Base-by-base conservation (phyloP, 2,113 vertebrate genomes). In the Aspiorhynchus laticeps region DNA sequence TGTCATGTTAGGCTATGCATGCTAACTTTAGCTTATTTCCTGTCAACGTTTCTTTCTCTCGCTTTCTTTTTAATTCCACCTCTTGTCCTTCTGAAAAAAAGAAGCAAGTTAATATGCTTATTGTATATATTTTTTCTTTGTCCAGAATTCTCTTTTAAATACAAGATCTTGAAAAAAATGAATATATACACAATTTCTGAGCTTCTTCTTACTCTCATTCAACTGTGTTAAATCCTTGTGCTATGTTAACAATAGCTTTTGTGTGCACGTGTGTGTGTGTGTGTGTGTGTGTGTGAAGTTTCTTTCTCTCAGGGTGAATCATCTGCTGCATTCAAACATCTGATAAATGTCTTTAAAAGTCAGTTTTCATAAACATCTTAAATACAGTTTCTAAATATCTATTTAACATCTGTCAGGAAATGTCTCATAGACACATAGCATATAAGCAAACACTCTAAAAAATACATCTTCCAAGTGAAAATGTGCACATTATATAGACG, bases 31-130 rank as follows among this genome's bases (percentile, higher is more conserved):
- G 11, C 77, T 38, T 3, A 38, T 80, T 80, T 80, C 53, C 31
- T 36, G 21, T 24, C 36, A 61, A 59, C 7, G 17, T 59, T 31
- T 74, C 36, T 84, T 28, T 83, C 67, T 46, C 65, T 51, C 21
- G 15, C 48, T 43, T 56, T 88, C 12, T 26, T 12, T 80, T 21
- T 5, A 21, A 73, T 7, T 75, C 73, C 85, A 83, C 51, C 63
- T 24, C 21, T 21, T 71, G 67, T 85, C 77, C 87, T 90, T 77
- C 43, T 89, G 85, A 24, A 11, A 19, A 15, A 24, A 5, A 87
- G 14, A 51, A 51, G 48, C 48, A 15, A 43, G 41, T 43, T 43
- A 43, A 43, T 4, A 9, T 43, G 38, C 38, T 38, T 38, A 38
- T 38, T 38, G 4, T 43, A 9, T 9, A 43, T 43, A 9, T n/a